Evolutionary conservation across 2,888 invertebrate genomes (phyloP), one percentile per base, ranked within the genome.

Genomic region (Automeris io): DNA sequence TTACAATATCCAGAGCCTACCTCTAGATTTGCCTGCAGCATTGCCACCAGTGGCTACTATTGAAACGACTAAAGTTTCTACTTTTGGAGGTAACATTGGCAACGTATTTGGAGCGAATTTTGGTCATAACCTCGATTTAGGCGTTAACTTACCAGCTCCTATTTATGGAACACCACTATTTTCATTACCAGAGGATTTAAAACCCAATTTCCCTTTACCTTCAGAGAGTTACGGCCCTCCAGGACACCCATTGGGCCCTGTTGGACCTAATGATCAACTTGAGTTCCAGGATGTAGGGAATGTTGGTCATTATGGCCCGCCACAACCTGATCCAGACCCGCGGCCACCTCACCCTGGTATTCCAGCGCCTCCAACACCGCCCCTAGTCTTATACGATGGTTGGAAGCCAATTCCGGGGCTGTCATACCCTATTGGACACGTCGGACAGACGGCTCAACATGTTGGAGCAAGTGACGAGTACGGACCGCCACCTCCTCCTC

Each of bases 401-500:
- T 95, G 95, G 95, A 93, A 92, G 61, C 95, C 95, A 12, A 95
- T 95, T 42, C 91, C 94, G 5, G 93, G 94, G 1, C 53, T 82
- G 0, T 81, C 86, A 0, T 59, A 70, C 21, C 89, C 92, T 1
- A 75, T 51, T 3, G 68, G 70, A 5, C 65, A 66, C 3, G 50
- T 58, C 36, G 55, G 50, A 51, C 73, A 57, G 12, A 18, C 33
- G 3, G n/a, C 23, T 11, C 25, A 33, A 21, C 34, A 39, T 21
- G 11, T 39, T 11, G 39, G 39, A 12, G 45, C 67, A 8, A 61
- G 59, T 11, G 70, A 80, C 45, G 69, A 83, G 39, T 70, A 82
- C 37, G 78, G 81, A 2, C 79, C 79, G 0, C 72, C 72, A 1
- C 71, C 74, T 0, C 79, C 79, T 0, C 62, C 70, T 2, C 62